Conservation (phyloP, 2,888 invertebrate genomes). For the Perithous albicinctus region DNA sequence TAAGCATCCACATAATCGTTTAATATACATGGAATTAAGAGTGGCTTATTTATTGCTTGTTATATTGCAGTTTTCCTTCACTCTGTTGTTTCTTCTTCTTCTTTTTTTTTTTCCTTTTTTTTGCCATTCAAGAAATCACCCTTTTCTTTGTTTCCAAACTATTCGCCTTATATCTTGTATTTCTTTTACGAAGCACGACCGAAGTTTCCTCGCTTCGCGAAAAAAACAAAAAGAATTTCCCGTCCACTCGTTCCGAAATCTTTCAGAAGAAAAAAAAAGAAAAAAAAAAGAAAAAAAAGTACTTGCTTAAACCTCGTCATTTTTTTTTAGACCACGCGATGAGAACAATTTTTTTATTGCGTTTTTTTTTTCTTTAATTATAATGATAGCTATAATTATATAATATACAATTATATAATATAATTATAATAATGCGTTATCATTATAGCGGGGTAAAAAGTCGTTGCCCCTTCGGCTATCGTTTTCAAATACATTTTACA, state of each 20-base stretch:
- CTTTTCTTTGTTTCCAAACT: slow-evolving; percentile 42
- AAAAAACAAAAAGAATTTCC: no score
- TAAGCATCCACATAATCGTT: slow-evolving; percentile 83
- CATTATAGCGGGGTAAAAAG: no score
- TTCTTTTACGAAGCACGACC: slow-evolving; percentile 28
- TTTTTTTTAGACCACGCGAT: slow-evolving; percentile 40
- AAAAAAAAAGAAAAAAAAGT: slow-evolving; percentile 2
- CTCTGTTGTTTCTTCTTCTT: slow-evolving; percentile 77
- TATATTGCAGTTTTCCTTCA: slow-evolving; percentile 83
- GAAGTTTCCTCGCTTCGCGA: slow-evolving; percentile 45
- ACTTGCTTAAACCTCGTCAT: slow-evolving; percentile 39
- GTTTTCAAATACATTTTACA: slow-evolving; percentile 72
- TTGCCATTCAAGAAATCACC: slow-evolving; percentile 54
- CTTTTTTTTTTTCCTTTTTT: no score
- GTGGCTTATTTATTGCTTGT: slow-evolving; percentile 84
- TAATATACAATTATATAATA: no score
- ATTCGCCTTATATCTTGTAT: slow-evolving; percentile 35
- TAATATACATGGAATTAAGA: slow-evolving; percentile 84
- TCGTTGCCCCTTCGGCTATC: slow-evolving; percentile 49
- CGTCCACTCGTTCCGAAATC: slow-evolving; percentile 8
- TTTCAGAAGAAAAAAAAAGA: background rate
- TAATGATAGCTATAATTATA: no score
- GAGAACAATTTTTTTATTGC: slow-evolving; percentile 46
- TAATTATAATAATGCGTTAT: no score
- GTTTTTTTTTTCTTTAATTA: no score